A percentile compares a stretch with the other conserved stretches of the same genome.
Conservation (phyloP, 2,113 vertebrate genomes). For the Carassius gibelio region DNA sequence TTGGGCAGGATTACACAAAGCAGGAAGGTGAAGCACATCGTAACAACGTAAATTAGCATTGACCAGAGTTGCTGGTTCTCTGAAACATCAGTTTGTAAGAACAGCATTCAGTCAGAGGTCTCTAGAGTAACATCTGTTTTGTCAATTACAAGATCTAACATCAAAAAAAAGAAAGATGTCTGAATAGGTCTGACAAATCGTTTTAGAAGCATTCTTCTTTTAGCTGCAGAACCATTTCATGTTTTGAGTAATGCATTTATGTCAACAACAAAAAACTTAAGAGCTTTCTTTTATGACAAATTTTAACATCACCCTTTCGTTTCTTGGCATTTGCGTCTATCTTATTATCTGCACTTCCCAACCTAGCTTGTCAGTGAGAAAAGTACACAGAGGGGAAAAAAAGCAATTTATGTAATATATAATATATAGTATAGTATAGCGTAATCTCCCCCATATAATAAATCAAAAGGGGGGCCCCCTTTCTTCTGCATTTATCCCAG, state of each 20-base stretch:
- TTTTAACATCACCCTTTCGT: constrained; percentile 12
- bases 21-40: constrained; percentile 61
- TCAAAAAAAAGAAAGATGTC: constrained; percentile 4
- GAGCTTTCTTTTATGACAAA: constrained; percentile 26
- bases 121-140: neutral
- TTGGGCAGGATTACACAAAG: constrained; percentile 55
- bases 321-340: neutral
- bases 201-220: neutral
- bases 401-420: constrained; percentile 62
- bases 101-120: constrained; percentile 38
- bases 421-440: constrained; percentile 36
- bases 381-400: constrained; percentile 60
- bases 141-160: neutral
- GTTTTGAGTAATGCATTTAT: constrained; percentile 22
- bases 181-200: neutral
- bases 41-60: constrained; percentile 64
- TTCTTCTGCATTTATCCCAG: constrained; percentile 66
- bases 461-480: constrained; percentile 65
- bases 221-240: neutral
- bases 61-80: constrained; percentile 60
- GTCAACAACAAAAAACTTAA: neutral
- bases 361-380: constrained; percentile 52
- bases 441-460: constrained; percentile 61
- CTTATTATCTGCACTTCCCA: constrained; percentile 20
- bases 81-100: constrained; percentile 63